Percentiles rank a stretch among this genome's conserved stretches.
phyloP scores from a whole-genome alignment of 2,797 vertebrate genomes.

The Spheniscus humboldti region DNA sequence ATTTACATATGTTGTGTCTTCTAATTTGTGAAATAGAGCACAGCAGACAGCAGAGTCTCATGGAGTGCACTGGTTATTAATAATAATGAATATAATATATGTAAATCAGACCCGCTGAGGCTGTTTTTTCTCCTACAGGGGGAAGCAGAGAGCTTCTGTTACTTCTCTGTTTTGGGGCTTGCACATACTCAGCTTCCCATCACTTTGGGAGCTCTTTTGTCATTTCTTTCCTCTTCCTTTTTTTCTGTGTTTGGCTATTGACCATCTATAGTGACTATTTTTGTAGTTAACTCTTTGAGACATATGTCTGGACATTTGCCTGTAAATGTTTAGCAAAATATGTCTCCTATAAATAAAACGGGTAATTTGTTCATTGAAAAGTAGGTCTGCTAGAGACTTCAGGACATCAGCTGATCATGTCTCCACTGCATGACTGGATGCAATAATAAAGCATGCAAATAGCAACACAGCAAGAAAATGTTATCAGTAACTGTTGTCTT shows the following conservation, averaged over 20 bases:
- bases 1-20: not conserved
- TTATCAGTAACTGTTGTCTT: not conserved
- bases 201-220: not conserved
- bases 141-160: constrained; percentile 41
- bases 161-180: not conserved
- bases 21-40: not conserved
- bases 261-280: not conserved
- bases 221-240: not conserved
- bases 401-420: not conserved
- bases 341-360: not conserved
- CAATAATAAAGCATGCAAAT: not conserved
- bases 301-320: not conserved
- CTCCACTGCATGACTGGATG: not conserved
- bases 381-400: not conserved
- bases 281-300: constrained; percentile 2
- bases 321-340: not conserved
- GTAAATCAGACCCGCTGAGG: not conserved
- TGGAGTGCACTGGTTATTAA: not conserved
- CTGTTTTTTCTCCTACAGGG: not conserved
- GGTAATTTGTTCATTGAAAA: not conserved
- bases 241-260: not conserved
- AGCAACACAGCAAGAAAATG: not conserved
- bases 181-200: not conserved
- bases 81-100: not conserved
- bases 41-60: not conserved